Conservation (phyloP, 2,888 invertebrate genomes). For the Cheilosia vernalis region DNA sequence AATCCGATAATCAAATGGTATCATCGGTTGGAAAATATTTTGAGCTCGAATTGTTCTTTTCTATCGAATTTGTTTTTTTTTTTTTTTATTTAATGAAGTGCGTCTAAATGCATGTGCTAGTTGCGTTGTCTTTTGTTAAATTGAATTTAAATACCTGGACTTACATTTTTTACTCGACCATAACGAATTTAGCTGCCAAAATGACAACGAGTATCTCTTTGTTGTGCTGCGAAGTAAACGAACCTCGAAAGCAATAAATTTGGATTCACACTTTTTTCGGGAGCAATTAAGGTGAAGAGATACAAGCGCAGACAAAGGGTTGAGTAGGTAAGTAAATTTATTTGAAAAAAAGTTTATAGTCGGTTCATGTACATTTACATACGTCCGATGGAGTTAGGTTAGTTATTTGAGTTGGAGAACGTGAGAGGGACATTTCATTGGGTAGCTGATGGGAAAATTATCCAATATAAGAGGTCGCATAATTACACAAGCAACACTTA, state of each 20-base stretch:
- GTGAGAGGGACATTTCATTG: not conserved
- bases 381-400: not conserved
- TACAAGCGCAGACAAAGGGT: constrained; percentile 8
- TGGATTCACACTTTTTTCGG: constrained; percentile 46
- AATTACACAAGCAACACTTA: no score
- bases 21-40: not conserved
- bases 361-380: not conserved
- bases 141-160: not conserved
- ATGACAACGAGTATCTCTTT: not conserved
- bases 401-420: not conserved
- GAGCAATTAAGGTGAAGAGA: constrained; percentile 18
- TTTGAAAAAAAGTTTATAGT: not conserved
- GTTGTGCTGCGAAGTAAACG: constrained; percentile 14
- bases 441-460: no score
- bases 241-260: constrained; percentile 38
- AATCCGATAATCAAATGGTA: not conserved
- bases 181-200: not conserved
- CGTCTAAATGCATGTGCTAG: not conserved
- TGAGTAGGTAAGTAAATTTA: constrained; percentile 1
- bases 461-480: no score
- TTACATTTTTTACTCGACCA: not conserved
- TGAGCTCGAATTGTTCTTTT: not conserved
- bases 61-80: no score
- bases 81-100: not conserved
- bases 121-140: not conserved